Conservation (phyloP, 1,140 invertebrate species). For the Stratiolaelaps scimitus region DNA sequence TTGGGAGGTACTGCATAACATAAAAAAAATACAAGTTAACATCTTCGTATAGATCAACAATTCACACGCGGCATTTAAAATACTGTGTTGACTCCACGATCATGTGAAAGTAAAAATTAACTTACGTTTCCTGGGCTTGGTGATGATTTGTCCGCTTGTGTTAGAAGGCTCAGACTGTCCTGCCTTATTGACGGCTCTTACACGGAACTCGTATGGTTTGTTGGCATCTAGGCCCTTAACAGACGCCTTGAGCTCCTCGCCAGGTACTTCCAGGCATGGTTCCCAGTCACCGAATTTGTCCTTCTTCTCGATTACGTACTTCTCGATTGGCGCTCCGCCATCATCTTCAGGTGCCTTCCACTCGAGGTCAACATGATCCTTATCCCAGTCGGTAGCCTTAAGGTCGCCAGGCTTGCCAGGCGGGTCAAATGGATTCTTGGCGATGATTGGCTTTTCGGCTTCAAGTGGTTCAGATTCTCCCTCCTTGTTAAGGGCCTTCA, state of each 20-base stretch:
- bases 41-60: not conserved
- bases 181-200: slow-evolving; percentile 68
- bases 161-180: slow-evolving; percentile 55
- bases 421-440: slow-evolving; percentile 93
- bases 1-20: slow-evolving; percentile 39
- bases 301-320: slow-evolving; percentile 80
- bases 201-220: slow-evolving; percentile 76
- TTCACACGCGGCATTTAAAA: not conserved
- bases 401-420: slow-evolving; percentile 82
- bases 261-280: slow-evolving; percentile 68
- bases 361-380: slow-evolving; percentile 73
- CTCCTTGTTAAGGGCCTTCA: slow-evolving; percentile 86
- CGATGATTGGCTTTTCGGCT: slow-evolving; percentile 67
- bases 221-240: slow-evolving; percentile 81
- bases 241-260: slow-evolving; percentile 61
- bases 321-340: slow-evolving; percentile 71
- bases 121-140: slow-evolving; percentile 63
- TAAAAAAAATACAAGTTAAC: slow-evolving; percentile 30
- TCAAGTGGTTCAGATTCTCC: slow-evolving; percentile 88
- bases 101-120: not conserved
- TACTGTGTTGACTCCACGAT: not conserved
- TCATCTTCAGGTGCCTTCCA: slow-evolving; percentile 68
- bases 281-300: slow-evolving; percentile 90
- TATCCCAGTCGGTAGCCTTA: slow-evolving; percentile 87
- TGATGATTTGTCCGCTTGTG: slow-evolving; percentile 69